Conservation (phyloP, 2,113 vertebrate genomes). For the Notarius quadriscutis region DNA sequence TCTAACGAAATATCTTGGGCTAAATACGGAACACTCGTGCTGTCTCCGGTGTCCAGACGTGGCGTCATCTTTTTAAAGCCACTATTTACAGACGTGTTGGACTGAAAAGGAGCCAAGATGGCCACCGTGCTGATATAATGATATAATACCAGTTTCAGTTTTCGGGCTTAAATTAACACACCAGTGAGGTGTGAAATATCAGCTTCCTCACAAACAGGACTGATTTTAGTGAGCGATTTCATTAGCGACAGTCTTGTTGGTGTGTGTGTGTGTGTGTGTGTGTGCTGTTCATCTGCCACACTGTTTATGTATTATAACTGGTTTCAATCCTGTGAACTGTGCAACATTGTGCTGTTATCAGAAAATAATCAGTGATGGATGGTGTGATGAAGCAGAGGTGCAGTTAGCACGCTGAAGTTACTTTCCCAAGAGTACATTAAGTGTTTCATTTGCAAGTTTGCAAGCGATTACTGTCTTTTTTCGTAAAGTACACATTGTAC, state of each 20-base stretch:
- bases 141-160: slow-evolving; percentile 49
- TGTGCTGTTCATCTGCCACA: neutral
- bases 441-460: neutral
- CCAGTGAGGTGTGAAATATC: slow-evolving; percentile 59
- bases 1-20: neutral
- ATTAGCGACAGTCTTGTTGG: neutral
- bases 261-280: neutral
- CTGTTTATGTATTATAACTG: neutral
- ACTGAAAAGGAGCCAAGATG: slow-evolving; percentile 35
- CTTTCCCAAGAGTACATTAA: neutral
- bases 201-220: neutral
- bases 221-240: slow-evolving; percentile 1
- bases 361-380: neutral
- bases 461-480: neutral
- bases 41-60: slow-evolving; percentile 47
- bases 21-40: neutral
- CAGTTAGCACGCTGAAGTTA: neutral
- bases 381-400: neutral
- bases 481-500: neutral
- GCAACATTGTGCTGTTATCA: neutral
- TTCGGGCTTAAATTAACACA: slow-evolving; percentile 71
- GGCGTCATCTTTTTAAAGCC: slow-evolving; percentile 50
- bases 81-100: slow-evolving; percentile 44
- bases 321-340: neutral
- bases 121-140: slow-evolving; percentile 39